Percentiles rank a stretch among this genome's conserved stretches.
Evolutionary conservation across 2,888 invertebrate genomes (phyloP).

Genomic region (Lutraria lutraria): DNA sequence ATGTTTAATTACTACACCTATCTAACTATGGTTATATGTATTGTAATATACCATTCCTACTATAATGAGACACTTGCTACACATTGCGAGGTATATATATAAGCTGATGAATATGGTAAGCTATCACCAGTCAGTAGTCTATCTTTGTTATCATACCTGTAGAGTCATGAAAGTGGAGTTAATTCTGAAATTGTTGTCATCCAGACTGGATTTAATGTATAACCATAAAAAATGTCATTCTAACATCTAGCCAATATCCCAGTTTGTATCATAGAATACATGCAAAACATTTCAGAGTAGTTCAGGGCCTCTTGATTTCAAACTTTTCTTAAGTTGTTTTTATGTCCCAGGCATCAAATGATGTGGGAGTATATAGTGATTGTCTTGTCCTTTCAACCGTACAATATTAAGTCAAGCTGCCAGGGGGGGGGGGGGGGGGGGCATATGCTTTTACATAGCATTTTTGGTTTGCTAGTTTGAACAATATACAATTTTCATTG

Average conservation of each 20-base stretch:
- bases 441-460: too few species aligned
- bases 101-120: neutral
- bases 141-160: neutral
- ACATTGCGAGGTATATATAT: neutral
- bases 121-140: neutral
- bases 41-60: conserved; percentile 3
- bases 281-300: neutral
- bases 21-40: conserved; percentile 10
- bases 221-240: neutral
- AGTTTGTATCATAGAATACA: too few species aligned
- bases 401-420: too few species aligned
- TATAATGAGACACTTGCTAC: neutral
- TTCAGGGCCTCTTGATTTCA: neutral
- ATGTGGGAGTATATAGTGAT: too few species aligned
- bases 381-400: too few species aligned
- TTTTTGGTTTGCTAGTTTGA: neutral
- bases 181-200: neutral
- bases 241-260: too few species aligned
- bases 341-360: too few species aligned
- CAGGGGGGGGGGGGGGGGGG: too few species aligned
- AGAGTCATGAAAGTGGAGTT: neutral
- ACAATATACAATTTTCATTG: neutral
- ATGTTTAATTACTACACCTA: neutral
- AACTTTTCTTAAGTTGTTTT: neutral
- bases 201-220: neutral